phyloP scores from a whole-genome alignment of 2,888 invertebrate species.

The Diplolepis rosae region DNA sequence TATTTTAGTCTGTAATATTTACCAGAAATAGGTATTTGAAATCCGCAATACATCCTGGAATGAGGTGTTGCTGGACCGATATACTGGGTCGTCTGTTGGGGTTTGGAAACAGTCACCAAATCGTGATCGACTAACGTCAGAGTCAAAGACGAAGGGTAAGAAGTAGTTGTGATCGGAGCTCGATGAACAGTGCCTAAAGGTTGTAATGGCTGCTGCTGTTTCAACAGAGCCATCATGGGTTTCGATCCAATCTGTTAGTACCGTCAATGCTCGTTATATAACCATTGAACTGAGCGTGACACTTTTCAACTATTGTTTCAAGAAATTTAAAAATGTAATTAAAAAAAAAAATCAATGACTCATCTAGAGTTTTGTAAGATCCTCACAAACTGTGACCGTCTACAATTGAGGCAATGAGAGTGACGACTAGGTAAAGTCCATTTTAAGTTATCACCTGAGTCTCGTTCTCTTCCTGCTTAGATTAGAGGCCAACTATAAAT shows the following conservation, averaged over 20 bases:
- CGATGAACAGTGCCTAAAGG: slow-evolving; percentile 67
- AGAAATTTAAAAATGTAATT: not conserved
- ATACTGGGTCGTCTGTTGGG: slow-evolving; percentile 68
- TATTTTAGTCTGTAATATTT: slow-evolving; percentile 35
- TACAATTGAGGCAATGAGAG: too few species aligned
- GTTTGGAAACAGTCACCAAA: slow-evolving; percentile 69
- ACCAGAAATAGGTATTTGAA: slow-evolving; percentile 75
- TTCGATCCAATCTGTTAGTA: slow-evolving; percentile 70
- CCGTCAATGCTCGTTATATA: slow-evolving; percentile 53
- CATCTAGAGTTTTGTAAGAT: slow-evolving; percentile 3
- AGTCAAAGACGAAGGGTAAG: slow-evolving; percentile 68
- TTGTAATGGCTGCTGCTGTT: slow-evolving; percentile 70
- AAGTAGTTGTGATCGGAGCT: slow-evolving; percentile 62
- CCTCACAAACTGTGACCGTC: too few species aligned
- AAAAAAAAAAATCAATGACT: slow-evolving; percentile 26
- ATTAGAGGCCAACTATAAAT: too few species aligned
- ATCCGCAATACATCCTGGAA: slow-evolving; percentile 69
- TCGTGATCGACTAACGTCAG: slow-evolving; percentile 70
- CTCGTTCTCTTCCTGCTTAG: too few species aligned
- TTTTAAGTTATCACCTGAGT: too few species aligned
- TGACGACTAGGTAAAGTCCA: too few species aligned
- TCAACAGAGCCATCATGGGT: slow-evolving; percentile 71
- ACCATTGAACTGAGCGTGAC: not conserved
- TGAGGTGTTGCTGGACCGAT: slow-evolving; percentile 62
- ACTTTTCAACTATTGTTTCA: not conserved